Base-by-base conservation (phyloP, 2,888 invertebrate genomes). In the Torymus auratus region DNA sequence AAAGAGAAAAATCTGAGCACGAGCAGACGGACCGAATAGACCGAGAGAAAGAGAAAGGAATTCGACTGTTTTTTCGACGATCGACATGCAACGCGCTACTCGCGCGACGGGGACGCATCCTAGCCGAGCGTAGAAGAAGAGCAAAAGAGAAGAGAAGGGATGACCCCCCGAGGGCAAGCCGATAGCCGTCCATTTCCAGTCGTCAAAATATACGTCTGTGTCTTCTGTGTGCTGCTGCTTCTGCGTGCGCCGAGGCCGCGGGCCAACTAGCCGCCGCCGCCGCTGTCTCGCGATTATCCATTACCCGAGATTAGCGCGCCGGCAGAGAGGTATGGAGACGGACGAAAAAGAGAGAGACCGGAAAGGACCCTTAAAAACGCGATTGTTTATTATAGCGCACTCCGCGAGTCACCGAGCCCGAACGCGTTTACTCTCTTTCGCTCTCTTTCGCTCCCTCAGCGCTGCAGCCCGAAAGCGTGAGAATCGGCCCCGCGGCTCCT, bases 161-260 rank as follows among this genome's bases (percentile, higher is more conserved):
- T 41, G 28, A 56, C 41, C 56, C 69, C 85, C 84, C 68, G 77
- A 62, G 84, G 85, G 79, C 79, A 28, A 72, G 71, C 69, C 85
- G 84, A 87, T 87, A 87, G 85, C 86, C 84, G 82, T 82, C 87
- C 86, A 88, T 89, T 88, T 88, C 70, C 87, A 89, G 87, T 90
- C 88, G 89, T 90, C 89, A 89, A 90, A 89, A 90, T 89, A 90
- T 89, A 89, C 89, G 89, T 89, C 87, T 87, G 87, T 88, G 84
- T 84, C 53, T 55, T 89, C 87, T 87, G 86, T 88, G 84, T 84
- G 28, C 41, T 14, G 28, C n/a, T 84, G 28, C 41, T 14, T 17
- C n/a, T 13, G 73, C 14, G 23, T n/a, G 55, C 15, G n/a, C 23
- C 23, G 82, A 70, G 83, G 83, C 83, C 85, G 84, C 84, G 82